phyloP scores from a whole-genome alignment of 2,113 vertebrate genomes.

The Indri indri region DNA sequence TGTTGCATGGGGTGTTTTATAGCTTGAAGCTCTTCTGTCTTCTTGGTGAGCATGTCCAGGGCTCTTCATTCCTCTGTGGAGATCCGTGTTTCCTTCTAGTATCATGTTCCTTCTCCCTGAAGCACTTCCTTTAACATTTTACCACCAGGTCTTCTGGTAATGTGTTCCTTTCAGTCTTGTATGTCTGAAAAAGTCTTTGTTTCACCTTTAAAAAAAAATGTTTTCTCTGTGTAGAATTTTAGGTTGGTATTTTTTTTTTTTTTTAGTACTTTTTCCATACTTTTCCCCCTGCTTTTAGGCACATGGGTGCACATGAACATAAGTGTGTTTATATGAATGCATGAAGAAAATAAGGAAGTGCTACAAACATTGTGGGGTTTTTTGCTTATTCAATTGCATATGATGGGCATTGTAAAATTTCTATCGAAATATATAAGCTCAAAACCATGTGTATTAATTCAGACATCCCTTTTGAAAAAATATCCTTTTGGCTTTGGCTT shows the following conservation, averaged over 20 bases:
- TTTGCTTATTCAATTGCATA: not conserved
- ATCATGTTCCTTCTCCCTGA: not conserved
- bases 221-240: not conserved
- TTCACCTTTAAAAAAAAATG: not conserved
- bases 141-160: not conserved
- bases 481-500: not conserved
- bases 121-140: not conserved
- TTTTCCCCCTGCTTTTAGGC: not conserved
- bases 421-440: not conserved
- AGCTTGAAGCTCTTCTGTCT: not conserved
- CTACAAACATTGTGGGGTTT: not conserved
- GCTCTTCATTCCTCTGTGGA: not conserved
- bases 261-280: not conserved
- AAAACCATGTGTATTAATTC: not conserved
- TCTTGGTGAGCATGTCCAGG: not conserved
- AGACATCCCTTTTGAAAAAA: not conserved
- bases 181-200: not conserved
- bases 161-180: not conserved
- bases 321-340: not conserved
- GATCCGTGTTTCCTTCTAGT: not conserved
- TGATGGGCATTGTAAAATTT: not conserved
- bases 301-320: not conserved
- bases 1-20: not conserved
- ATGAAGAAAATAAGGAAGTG: not conserved
- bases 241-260: not conserved